Conservation (phyloP, 37 sponge, comb jelly and placozoan genomes). For the Beroe forskalii region DNA sequence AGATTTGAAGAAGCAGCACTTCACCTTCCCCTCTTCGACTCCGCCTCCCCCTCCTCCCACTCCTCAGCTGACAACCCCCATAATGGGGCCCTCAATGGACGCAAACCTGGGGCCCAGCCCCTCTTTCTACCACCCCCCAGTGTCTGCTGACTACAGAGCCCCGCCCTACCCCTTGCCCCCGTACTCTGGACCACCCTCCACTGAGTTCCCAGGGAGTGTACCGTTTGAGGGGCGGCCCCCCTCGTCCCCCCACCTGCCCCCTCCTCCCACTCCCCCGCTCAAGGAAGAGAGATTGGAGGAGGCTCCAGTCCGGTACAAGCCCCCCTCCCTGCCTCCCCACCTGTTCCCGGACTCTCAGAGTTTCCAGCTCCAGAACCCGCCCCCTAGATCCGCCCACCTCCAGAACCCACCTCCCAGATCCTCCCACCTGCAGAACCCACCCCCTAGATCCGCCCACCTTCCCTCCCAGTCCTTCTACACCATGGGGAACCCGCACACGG, state of each 20-base stretch:
- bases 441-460: constrained; percentile 23
- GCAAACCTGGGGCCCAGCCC: constrained; percentile 30
- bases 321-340: constrained; percentile 33
- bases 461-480: not conserved
- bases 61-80: constrained; percentile 6
- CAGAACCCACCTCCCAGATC: not conserved
- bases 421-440: not conserved
- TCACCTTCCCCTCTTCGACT: constrained; percentile 40
- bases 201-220: too few species aligned
- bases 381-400: not conserved
- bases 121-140: not conserved
- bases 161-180: not conserved
- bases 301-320: not conserved
- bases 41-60: constrained; percentile 36
- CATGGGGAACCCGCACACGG: not conserved
- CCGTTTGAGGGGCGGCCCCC: not conserved
- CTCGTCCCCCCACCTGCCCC: not conserved
- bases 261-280: not conserved
- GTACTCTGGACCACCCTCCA: not conserved
- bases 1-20: constrained; percentile 31
- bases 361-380: constrained; percentile 53
- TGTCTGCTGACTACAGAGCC: not conserved
- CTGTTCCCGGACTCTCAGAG: constrained; percentile 25
- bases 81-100: constrained; percentile 58
- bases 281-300: not conserved